Base-by-base conservation (phyloP, 2,113 vertebrate species). In the Anser brachyrhynchus region DNA sequence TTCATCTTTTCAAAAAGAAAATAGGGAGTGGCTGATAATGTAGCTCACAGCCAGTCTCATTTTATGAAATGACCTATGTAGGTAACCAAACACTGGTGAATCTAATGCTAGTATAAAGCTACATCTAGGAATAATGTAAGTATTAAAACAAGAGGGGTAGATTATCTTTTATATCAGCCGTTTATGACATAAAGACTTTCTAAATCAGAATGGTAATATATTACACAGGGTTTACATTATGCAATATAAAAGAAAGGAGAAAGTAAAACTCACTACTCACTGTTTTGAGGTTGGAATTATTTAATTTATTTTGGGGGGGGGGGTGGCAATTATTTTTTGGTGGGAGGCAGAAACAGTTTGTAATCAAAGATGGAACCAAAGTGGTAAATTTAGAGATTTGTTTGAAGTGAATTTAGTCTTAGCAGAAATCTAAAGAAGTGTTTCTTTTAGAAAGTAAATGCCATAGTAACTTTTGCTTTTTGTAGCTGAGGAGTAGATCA, bases 21-120 rank as follows among this genome's bases (percentile, higher is more conserved):
- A 92, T 75, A 96, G 44, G 31, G 65, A 95, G 62, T 11, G 23
- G 37, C 62, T 95, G 77, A 95, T 92, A 95, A 79, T 52, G 80
- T 96, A 95, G 57, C 77, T 93, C 58, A 51, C 25, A 93, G 92
- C 55, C 94, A 95, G 70, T 87, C 23, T 81, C 57, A 55, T 95
- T 95, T 97, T 71, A 92, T 90, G 61, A 96, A 96, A 90, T 94
- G 54, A 94, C 64, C 82, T 95, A 20, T 82, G 54, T 87, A 93
- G 69, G 84, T 96, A 97, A 97, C 57, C 64, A 71, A 88, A 95
- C 21, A 70, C 31, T 23, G 41, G n/a, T 78, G 61, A 87, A 80
- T 84, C 22, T 85, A 94, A 92, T 85, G 59, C 67, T 86, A 93
- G 81, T 44, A 86, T 33, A 87, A 90, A 76, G 19, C 39, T 94